Base-by-base conservation (phyloP, 2,888 invertebrate species). In the Endomychus coccineus region DNA sequence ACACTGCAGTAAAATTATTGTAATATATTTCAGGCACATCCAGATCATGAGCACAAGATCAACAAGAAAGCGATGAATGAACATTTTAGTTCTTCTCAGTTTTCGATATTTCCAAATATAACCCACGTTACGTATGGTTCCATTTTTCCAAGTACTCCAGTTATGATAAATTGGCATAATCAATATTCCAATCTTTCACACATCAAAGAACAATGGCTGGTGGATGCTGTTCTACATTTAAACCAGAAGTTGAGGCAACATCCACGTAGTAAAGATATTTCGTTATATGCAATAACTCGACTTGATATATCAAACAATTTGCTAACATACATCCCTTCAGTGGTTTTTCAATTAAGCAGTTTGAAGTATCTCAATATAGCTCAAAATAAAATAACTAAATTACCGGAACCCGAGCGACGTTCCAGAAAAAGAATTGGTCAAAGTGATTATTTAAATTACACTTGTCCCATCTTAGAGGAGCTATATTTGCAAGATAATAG, bases 161-260 rank as follows among this genome's bases (percentile, higher is more conserved):
- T 89, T 1, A 84, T 86, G 75, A 75, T 96, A 31, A 89, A 91
- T 64, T 97, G 96, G 96, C 86, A 94, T 49, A 81, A 85, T 54
- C 80, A 85, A 49, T 76, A 74, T 49, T 80, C 78, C 50, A 73
- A 75, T 41, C 63, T 89, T 37, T 75, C 76, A n/a, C 75, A 77
- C 50, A 73, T 91, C 7, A 83, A 71, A 62, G 70, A 83, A 42
- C 78, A 81, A 17, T 95, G 94, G 92, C 65, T 96, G 31, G 77
- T 81, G 2, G 80, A 81, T 50, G 91, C 92, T 1, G 83, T 88
- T 1, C 66, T 88, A 22, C 80, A 84, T 40, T 80, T 92, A 13
- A 97, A 96, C 68, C 80, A 83, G 2, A 80, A 83, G 52, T 67
- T 95, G 15, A 77, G 80, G 48, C 74, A 82, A 32, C 80, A 80